phyloP scores from a whole-genome alignment of 2,797 vertebrate genomes.

The Natrix natrix region DNA sequence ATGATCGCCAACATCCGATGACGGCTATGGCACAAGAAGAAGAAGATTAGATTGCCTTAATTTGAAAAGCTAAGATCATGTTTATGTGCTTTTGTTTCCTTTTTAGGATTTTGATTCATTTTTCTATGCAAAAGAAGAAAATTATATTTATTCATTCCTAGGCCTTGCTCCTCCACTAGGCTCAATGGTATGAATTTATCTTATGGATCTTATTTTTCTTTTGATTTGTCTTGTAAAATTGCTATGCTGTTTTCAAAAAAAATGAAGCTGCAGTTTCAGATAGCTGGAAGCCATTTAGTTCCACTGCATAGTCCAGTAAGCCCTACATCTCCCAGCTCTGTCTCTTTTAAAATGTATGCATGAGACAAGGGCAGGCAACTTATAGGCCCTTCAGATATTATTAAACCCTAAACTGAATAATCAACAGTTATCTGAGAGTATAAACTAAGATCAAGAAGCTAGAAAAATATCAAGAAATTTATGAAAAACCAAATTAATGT shows the following conservation, averaged over 20 bases:
- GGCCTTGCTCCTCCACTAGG: conserved; percentile 90
- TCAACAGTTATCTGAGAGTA: background rate
- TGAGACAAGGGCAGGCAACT: background rate
- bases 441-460: background rate
- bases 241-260: background rate
- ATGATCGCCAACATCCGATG: no score
- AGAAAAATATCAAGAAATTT: background rate
- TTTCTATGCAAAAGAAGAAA: conserved; percentile 97
- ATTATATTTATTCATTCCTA: conserved; percentile 89
- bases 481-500: background rate
- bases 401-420: background rate
- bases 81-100: conserved; percentile 21
- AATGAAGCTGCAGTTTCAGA: background rate
- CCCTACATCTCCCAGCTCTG: background rate
- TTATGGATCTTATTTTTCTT: background rate
- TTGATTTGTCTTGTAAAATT: background rate
- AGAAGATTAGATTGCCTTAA: background rate
- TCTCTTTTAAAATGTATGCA: background rate
- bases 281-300: background rate
- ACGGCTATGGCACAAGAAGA: no score
- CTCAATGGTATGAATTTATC: conserved; percentile 81
- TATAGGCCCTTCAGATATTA: background rate
- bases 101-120: conserved; percentile 96
- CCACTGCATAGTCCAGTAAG: background rate
- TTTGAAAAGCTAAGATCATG: conserved; percentile 20